phyloP scores from a whole-genome alignment of 1,140 invertebrate species.

The Hirudo medicinalis region DNA sequence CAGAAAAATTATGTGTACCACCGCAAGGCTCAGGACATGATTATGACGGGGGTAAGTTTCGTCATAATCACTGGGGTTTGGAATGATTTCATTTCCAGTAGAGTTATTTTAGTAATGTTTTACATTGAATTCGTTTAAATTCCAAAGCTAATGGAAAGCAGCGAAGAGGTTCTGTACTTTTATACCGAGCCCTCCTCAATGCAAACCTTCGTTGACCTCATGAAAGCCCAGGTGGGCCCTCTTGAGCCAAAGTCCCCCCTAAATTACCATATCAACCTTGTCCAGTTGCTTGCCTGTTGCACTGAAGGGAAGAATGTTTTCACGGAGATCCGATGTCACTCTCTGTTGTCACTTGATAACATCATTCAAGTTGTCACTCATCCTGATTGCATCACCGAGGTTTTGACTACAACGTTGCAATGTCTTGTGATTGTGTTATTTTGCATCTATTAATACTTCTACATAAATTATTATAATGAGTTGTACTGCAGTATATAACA shows the following conservation, averaged over 20 bases:
- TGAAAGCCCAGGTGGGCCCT: constrained; percentile 62
- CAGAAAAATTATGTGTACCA: constrained; percentile 21
- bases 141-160: constrained; percentile 72
- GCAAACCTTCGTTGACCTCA: constrained; percentile 79
- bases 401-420: constrained; percentile 1
- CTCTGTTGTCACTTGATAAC: constrained; percentile 85
- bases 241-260: constrained; percentile 62
- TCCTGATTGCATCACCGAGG: constrained; percentile 81
- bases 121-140: neutral
- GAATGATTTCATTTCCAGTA: neutral
- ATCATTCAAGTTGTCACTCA: constrained; percentile 87
- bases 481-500: too few species aligned
- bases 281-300: constrained; percentile 82
- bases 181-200: constrained; percentile 91
- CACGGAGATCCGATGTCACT: constrained; percentile 97
- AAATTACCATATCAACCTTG: constrained; percentile 90
- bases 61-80: neutral
- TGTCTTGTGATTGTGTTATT: too few species aligned
- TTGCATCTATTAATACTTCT: too few species aligned
- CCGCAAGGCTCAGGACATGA: constrained; percentile 19
- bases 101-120: neutral
- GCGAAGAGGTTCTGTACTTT: constrained; percentile 90
- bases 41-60: constrained; percentile 18
- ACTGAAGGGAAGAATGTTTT: constrained; percentile 98
- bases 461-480: too few species aligned